These are phyloP conservation scores for Sarcophaga carnaria DNA, from an alignment of 2,888 invertebrate species.

Conservation along the genomic window DNA sequence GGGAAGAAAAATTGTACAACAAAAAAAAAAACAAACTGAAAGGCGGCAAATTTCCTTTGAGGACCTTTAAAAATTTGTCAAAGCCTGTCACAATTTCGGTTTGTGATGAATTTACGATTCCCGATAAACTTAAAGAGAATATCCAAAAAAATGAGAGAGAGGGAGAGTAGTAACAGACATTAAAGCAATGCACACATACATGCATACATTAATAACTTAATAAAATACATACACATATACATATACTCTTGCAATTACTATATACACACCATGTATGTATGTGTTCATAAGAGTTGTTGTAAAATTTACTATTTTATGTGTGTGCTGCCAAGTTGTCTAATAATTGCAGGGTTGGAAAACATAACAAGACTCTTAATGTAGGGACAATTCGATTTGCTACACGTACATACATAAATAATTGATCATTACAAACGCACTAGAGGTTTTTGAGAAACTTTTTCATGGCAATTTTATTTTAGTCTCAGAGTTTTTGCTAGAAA, in stretches of 20 bases:
- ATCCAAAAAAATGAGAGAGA: background rate
- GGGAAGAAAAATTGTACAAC: conserved; percentile 17
- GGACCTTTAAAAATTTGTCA: conserved; percentile 73
- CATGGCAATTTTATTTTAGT: too few species aligned
- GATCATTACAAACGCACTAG: too few species aligned
- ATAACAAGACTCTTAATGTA: too few species aligned
- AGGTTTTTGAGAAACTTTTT: too few species aligned
- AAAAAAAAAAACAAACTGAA: conserved; percentile 47
- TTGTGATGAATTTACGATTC: conserved; percentile 72
- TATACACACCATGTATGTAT: too few species aligned
- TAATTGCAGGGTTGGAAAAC: too few species aligned
- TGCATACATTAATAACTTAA: too few species aligned
- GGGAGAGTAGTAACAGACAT: background rate
- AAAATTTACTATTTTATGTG: background rate
- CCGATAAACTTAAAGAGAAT: conserved; percentile 56
- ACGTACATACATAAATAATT: too few species aligned
- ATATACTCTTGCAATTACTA: background rate
- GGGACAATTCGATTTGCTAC: too few species aligned
- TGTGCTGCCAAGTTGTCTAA: background rate
- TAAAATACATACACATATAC: too few species aligned
- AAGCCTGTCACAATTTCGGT: conserved; percentile 73
- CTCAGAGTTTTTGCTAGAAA: too few species aligned
- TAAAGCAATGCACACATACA: background rate
- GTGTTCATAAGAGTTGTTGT: background rate
- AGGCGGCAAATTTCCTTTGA: conserved; percentile 71